Evolutionary conservation across 2,797 vertebrate species (phyloP).

Genomic region (Anguilla anguilla): DNA sequence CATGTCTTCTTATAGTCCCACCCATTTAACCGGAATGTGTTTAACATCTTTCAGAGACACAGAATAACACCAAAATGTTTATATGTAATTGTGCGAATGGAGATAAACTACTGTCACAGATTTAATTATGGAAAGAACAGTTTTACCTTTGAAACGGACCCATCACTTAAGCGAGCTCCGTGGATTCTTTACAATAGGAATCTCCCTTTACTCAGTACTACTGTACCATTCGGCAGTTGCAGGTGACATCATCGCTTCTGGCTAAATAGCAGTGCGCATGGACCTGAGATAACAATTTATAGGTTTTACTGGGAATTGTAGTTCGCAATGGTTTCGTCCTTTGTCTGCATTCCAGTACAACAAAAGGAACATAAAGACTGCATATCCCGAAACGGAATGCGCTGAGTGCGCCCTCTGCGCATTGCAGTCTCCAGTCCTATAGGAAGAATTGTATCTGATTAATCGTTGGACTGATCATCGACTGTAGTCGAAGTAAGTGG

Average conservation of each 20-base stretch:
- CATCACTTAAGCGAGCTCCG: conserved; percentile 39
- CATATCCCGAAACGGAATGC: conserved; percentile 13
- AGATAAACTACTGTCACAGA: conserved; percentile 4
- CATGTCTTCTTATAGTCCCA: conserved; percentile 34
- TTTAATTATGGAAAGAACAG: conserved; percentile 9
- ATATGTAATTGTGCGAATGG: neutral
- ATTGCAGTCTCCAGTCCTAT: neutral
- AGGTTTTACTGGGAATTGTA: conserved; percentile 40
- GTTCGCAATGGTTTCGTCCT: neutral
- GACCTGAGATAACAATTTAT: neutral
- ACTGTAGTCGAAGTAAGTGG: neutral
- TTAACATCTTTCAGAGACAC: neutral
- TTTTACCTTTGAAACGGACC: conserved; percentile 51
- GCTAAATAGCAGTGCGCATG: conserved; percentile 39
- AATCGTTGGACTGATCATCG: neutral
- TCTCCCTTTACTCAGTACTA: conserved; percentile 49
- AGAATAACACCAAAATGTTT: neutral
- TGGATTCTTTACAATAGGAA: conserved; percentile 35
- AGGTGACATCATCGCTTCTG: conserved; percentile 45
- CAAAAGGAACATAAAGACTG: neutral
- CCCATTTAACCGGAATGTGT: conserved; percentile 42
- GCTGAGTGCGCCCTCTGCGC: neutral
- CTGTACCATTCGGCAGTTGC: conserved; percentile 37
- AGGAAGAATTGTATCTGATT: neutral
- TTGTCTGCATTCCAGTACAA: neutral